These are phyloP conservation scores for Gasteruption jaculator DNA, from an alignment of 2,888 invertebrate species.

Conservation along the genomic window DNA sequence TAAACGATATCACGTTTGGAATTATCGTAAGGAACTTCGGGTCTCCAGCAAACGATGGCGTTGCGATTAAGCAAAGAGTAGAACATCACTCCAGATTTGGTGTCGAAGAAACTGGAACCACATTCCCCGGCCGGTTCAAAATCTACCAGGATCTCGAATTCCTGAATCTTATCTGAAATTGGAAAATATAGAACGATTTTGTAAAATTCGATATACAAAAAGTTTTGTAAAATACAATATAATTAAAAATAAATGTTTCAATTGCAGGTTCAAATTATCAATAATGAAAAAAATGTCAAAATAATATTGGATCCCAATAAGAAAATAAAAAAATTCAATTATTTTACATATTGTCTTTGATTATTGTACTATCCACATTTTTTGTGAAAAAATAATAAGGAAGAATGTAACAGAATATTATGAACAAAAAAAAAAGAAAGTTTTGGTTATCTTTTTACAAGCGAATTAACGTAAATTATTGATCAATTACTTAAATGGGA, in stretches of 20 bases:
- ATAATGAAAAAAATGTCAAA: constrained; percentile 1
- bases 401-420: too few relatives aligned
- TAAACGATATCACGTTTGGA: too few relatives aligned
- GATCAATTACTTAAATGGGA: too few relatives aligned
- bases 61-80: too few relatives aligned
- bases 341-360: background rate
- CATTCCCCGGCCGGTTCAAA: too few relatives aligned
- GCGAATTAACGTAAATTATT: too few relatives aligned
- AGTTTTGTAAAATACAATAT: background rate
- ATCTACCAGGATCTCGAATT: constrained; percentile 15
- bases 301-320: constrained; percentile 2
- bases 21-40: too few relatives aligned
- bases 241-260: background rate
- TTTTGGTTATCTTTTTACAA: too few relatives aligned
- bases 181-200: background rate
- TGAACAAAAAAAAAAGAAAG: background rate
- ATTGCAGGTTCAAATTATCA: background rate
- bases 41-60: too few relatives aligned
- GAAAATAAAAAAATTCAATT: constrained; percentile 8
- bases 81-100: too few relatives aligned
- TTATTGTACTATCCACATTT: too few relatives aligned
- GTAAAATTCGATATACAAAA: background rate
- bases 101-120: too few relatives aligned
- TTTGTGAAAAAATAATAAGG: background rate
- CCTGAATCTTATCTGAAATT: background rate